phyloP scores from a whole-genome alignment of 2,888 invertebrate genomes.

The Geotrupes spiniger region DNA sequence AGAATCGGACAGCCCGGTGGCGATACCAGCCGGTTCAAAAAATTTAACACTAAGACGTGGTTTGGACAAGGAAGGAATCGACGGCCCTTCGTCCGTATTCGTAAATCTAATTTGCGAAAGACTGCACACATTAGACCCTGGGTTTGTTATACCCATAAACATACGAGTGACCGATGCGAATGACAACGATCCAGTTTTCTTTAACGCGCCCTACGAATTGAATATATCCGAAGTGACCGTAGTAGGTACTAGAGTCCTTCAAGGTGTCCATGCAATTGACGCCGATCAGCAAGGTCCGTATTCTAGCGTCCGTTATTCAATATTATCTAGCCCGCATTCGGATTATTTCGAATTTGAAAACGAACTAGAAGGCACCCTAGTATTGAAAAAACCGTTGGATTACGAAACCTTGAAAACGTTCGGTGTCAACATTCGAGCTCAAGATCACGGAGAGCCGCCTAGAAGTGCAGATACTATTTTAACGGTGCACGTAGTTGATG shows the following conservation, averaged over 20 bases:
- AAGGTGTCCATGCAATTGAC: slow-evolving; percentile 75
- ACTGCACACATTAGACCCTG: slow-evolving; percentile 64
- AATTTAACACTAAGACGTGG: slow-evolving; percentile 74
- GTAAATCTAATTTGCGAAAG: slow-evolving; percentile 84
- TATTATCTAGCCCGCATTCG: slow-evolving; percentile 74
- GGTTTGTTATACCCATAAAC: slow-evolving; percentile 77
- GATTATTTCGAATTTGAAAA: slow-evolving; percentile 82
- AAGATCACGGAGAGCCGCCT: slow-evolving; percentile 82
- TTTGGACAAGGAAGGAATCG: slow-evolving; percentile 80
- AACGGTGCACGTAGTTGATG: slow-evolving; percentile 77
- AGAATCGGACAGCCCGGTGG: slow-evolving; percentile 76
- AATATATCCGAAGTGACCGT: slow-evolving; percentile 82
- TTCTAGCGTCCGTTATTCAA: slow-evolving; percentile 80
- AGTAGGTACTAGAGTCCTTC: slow-evolving; percentile 69
- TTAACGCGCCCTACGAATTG: slow-evolving; percentile 75
- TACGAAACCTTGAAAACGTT: slow-evolving; percentile 78
- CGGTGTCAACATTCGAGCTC: slow-evolving; percentile 69
- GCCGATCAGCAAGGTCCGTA: slow-evolving; percentile 86
- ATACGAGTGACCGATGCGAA: slow-evolving; percentile 88
- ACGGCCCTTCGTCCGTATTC: slow-evolving; percentile 81
- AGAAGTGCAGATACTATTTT: slow-evolving; percentile 72
- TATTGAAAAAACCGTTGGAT: slow-evolving; percentile 76
- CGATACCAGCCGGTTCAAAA: slow-evolving; percentile 73
- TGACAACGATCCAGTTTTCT: slow-evolving; percentile 83
- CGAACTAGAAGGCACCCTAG: slow-evolving; percentile 79